Percentiles rank a stretch among this genome's conserved stretches.
Conservation (phyloP, 2,113 vertebrate species). For the Phocoena sinus region DNA sequence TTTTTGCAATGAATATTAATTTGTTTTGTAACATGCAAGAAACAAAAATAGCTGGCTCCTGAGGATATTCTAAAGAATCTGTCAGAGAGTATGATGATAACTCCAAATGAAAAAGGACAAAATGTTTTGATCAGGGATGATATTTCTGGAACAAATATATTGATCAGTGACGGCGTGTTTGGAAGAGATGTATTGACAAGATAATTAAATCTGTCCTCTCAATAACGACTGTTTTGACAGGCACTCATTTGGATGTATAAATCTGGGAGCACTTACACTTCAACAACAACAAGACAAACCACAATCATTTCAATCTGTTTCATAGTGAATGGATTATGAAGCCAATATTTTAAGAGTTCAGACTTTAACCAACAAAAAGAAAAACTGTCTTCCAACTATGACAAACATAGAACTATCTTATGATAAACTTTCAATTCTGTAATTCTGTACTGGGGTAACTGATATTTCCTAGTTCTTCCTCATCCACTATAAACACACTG, state of each 20-base stretch:
- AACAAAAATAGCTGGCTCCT: constrained; percentile 22
- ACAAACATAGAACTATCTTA: constrained; percentile 42
- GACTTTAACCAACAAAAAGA: constrained; percentile 8
- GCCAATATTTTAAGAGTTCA: constrained; percentile 39
- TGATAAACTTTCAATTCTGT: constrained; percentile 14
- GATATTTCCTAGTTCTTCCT: constrained; percentile 25
- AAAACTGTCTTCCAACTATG: constrained; percentile 17
- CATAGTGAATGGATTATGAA: background rate
- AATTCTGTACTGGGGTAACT: background rate
- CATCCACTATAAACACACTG: constrained; percentile 21
- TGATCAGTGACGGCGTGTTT: background rate
- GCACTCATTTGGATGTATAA: background rate
- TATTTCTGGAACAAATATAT: constrained; percentile 18
- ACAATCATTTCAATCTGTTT: constrained; percentile 1
- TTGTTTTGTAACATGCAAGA: constrained; percentile 31
- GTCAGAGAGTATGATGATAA: background rate
- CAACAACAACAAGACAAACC: constrained; percentile 4
- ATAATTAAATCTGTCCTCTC: constrained; percentile 36
- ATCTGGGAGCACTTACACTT: constrained; percentile 12
- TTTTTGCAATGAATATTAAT: constrained; percentile 9
- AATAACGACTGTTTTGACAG: background rate
- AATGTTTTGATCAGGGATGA: background rate
- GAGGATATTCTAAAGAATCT: constrained; percentile 19
- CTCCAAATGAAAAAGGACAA: background rate
- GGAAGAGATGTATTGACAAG: background rate